phyloP scores from a whole-genome alignment of 2,113 vertebrate species.

The Megaceryle torquata region DNA sequence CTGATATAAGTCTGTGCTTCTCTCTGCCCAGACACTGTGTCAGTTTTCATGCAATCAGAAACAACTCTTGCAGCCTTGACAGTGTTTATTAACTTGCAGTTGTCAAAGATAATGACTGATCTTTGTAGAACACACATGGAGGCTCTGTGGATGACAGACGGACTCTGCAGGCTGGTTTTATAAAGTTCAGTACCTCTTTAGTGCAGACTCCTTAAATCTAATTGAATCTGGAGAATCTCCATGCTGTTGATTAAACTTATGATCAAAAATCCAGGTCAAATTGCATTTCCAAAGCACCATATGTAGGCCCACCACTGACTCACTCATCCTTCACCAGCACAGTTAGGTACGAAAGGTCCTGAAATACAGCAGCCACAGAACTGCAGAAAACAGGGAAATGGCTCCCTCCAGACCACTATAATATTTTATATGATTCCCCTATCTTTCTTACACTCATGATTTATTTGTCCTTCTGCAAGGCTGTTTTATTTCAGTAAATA shows the following conservation, averaged over 20 bases:
- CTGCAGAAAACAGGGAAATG: neutral
- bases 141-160: neutral
- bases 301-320: accelerated
- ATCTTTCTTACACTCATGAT: neutral
- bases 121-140: neutral
- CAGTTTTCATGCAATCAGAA: neutral
- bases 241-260: neutral
- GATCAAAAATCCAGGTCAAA: neutral
- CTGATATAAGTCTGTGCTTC: neutral
- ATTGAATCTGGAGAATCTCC: neutral
- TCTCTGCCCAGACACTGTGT: neutral
- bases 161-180: neutral
- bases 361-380: neutral
- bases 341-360: neutral
- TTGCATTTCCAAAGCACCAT: neutral
- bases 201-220: neutral
- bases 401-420: neutral
- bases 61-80: neutral
- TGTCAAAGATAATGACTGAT: neutral
- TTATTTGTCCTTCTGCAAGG: neutral
- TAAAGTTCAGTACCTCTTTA: neutral
- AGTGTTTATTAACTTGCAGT: neutral
- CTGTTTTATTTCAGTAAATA: neutral
- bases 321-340: neutral
- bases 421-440: neutral